These are phyloP conservation scores for Australoheros scitulus DNA, from an alignment of 2,113 vertebrate species.

Conservation along the genomic window DNA sequence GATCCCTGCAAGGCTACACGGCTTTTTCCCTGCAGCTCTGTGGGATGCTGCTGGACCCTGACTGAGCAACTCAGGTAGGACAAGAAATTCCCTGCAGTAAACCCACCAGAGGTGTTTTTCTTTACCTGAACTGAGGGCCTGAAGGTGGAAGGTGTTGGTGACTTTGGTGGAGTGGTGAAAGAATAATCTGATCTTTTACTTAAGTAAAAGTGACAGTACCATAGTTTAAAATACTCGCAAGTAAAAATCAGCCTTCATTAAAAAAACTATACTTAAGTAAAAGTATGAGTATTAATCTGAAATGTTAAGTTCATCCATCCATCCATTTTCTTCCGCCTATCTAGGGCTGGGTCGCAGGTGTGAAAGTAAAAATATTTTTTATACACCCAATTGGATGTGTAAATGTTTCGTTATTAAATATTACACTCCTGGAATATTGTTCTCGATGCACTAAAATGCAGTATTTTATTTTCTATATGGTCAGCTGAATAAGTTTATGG, in stretches of 20 bases:
- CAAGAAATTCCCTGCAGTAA: not conserved
- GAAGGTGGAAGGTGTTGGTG: not conserved
- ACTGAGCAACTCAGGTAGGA: constrained; percentile 76
- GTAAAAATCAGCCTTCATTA: not conserved
- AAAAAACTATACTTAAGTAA: not conserved
- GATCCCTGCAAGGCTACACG: constrained; percentile 16
- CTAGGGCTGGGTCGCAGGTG: too few relatives aligned
- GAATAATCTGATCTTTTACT: not conserved
- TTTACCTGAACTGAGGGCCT: not conserved
- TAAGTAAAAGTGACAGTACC: not conserved
- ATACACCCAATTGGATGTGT: too few relatives aligned
- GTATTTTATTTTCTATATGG: too few relatives aligned
- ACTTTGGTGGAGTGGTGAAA: rapidly evolving
- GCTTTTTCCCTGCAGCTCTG: constrained; percentile 29
- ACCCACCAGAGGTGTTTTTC: not conserved
- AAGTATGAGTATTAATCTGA: not conserved
- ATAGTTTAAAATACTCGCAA: not conserved
- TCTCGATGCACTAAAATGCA: too few relatives aligned
- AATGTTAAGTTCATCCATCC: too few relatives aligned
- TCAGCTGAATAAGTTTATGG: not conserved
- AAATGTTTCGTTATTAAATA: too few relatives aligned
- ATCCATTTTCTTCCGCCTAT: too few relatives aligned
- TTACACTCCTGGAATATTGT: too few relatives aligned
- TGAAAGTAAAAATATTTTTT: too few relatives aligned
- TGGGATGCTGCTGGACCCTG: constrained; percentile 63